These are phyloP conservation scores for Enteromius fasciolatus DNA, from an alignment of 2,797 vertebrate genomes.

Conservation along the genomic window DNA sequence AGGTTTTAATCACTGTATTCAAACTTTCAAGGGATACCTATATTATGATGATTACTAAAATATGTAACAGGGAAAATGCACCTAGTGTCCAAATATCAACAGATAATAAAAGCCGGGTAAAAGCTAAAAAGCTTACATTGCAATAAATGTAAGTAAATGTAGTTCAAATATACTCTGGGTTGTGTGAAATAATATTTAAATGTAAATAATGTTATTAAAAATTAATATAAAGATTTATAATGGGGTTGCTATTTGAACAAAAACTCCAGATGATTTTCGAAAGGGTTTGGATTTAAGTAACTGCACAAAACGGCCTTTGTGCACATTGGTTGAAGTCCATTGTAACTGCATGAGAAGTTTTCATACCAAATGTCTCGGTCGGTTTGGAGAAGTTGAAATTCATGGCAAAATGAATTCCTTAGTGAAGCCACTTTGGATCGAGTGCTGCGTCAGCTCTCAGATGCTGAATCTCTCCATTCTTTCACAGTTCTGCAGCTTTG, in stretches of 20 bases:
- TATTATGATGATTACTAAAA: background rate
- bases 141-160: background rate
- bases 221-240: background rate
- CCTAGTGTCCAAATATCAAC: background rate
- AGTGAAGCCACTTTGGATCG: conserved; percentile 47
- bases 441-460: conserved; percentile 52
- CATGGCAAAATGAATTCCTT: conserved; percentile 44
- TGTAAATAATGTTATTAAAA: too few species aligned
- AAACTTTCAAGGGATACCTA: background rate
- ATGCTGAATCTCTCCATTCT: conserved; percentile 60
- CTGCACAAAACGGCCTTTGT: conserved; percentile 14
- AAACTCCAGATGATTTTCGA: conserved; percentile 18
- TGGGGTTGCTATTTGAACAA: conserved; percentile 25
- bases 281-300: conserved; percentile 1
- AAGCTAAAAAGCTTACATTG: background rate
- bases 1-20: background rate
- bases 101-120: background rate
- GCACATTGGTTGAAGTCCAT: conserved; percentile 47
- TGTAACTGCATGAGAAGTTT: conserved; percentile 36
- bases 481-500: conserved; percentile 55
- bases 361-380: conserved; percentile 39
- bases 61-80: background rate
- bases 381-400: conserved; percentile 47
- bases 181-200: background rate
- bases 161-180: background rate